These are phyloP conservation scores for Enteromius trimaculatus DNA, from an alignment of 2,797 vertebrate species.

Conservation along the genomic window DNA sequence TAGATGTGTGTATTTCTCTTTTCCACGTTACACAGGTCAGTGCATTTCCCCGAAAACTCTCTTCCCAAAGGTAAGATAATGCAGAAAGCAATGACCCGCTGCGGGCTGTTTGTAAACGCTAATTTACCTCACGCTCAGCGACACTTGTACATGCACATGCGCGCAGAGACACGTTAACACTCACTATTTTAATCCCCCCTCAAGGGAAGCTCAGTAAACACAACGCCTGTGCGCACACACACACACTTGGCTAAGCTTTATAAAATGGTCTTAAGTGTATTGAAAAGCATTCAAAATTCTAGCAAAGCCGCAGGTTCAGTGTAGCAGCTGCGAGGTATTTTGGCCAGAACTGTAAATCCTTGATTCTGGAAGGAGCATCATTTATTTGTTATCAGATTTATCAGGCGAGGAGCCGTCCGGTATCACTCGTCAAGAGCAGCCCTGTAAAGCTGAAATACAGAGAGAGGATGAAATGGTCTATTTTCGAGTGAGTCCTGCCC, in stretches of 20 bases:
- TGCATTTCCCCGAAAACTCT: slow-evolving; percentile 7
- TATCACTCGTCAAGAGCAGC: slow-evolving; percentile 11
- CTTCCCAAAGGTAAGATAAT: slow-evolving; percentile 19
- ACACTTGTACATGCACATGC: slow-evolving; percentile 8
- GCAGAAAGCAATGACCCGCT: background rate
- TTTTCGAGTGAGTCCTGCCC: background rate
- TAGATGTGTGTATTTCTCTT: background rate
- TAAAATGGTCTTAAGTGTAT: slow-evolving; percentile 37
- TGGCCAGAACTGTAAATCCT: slow-evolving; percentile 15
- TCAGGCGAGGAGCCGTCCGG: background rate
- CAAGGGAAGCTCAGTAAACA: slow-evolving; percentile 34
- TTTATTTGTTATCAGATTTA: slow-evolving; percentile 35
- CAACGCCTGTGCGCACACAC: background rate
- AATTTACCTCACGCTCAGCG: background rate
- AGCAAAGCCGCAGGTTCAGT: slow-evolving; percentile 3
- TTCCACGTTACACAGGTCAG: slow-evolving; percentile 4
- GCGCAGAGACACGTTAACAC: slow-evolving; percentile 21
- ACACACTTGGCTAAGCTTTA: slow-evolving; percentile 28
- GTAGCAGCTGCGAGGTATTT: slow-evolving; percentile 23
- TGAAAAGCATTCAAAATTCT: slow-evolving; percentile 27
- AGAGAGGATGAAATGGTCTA: slow-evolving; percentile 17
- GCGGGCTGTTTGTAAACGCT: slow-evolving; percentile 12
- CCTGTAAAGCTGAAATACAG: slow-evolving; percentile 23
- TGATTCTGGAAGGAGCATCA: slow-evolving; percentile 17
- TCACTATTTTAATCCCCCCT: slow-evolving; percentile 42